Evolutionary conservation across 2,113 vertebrate genomes (phyloP).

Genomic region (Steatornis caripensis): DNA sequence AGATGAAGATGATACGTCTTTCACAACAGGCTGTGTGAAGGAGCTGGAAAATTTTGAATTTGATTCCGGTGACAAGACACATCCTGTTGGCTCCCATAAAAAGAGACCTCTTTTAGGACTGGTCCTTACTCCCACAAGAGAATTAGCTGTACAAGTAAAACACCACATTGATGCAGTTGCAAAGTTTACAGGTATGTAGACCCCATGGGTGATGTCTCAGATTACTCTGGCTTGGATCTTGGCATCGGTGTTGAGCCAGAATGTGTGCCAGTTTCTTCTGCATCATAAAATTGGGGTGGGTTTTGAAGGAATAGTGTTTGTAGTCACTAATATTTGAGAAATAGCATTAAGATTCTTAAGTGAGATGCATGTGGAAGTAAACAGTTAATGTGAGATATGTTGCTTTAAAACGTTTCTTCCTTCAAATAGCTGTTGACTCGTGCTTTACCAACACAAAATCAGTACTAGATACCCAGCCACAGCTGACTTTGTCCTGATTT

Average conservation of each 20-base stretch:
- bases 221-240: not conserved
- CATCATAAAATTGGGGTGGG: not conserved
- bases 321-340: not conserved
- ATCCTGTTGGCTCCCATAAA: not conserved
- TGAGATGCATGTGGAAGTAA: not conserved
- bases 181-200: constrained; percentile 84
- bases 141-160: constrained; percentile 94
- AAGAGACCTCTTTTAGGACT: constrained; percentile 85
- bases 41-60: constrained; percentile 52
- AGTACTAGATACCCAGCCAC: not conserved
- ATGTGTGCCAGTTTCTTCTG: not conserved
- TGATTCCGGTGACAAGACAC: not conserved
- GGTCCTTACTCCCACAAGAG: constrained; percentile 92
- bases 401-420: not conserved
- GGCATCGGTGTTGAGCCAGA: not conserved
- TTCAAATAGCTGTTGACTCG: not conserved
- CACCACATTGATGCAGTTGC: constrained; percentile 92
- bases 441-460: not conserved
- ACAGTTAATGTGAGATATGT: not conserved
- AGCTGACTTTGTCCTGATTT: not conserved
- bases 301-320: not conserved
- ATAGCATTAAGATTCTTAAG: not conserved
- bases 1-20: constrained; percentile 18
- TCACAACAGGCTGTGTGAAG: constrained; percentile 48
- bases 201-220: not conserved